Base-by-base conservation (phyloP, 2,113 vertebrate genomes). In the Motacilla alba region DNA sequence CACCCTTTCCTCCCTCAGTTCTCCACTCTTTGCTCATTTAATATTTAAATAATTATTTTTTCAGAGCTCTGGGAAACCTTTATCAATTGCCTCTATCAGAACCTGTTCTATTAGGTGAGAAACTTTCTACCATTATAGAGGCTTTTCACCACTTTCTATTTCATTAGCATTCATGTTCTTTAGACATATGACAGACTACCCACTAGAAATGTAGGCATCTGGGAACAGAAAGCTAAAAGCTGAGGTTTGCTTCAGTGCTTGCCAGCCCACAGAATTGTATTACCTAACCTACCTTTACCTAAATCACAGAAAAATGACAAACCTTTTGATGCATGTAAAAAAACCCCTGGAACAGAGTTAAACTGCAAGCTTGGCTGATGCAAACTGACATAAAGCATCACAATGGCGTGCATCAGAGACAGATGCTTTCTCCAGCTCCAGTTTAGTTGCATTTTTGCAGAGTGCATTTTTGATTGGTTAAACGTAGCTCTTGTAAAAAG, bases 251-350 rank as follows among this genome's bases (percentile, higher is more conserved):
- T 93, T 96, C 96, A 94, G 84, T 94, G 90, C 87, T 93, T 96
- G 67, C 95, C 92, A 97, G 78, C 89, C 94, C 94, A 87, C 89
- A 87, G 77, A 94, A 93, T 96, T 95, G 91, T 96, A 97, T 96
- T 95, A 75, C 79, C 84, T 94, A 94, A 84, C 96, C 82, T 94
- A 85, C 84, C 96, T 96, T 96, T 96, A 90, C 87, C 94, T 95
- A 97, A 96, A 97, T 95, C 94, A 93, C 70, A 94, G 92, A 91
- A 93, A 97, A 96, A 97, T 94, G 89, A 96, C 96, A 97, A 96
- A 96, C 60, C 79, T 94, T 95, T 96, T 95, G 95, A 96, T 95
- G 95, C 92, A 94, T 87, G 73, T 78, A 73, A 95, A 94, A 89
- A 93, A 55, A 0, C 0, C 3, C 46, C 73, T 43, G 84, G 93